These are phyloP conservation scores for Empidonax alnorum DNA, from an alignment of 2,113 vertebrate species.

Conservation along the genomic window DNA sequence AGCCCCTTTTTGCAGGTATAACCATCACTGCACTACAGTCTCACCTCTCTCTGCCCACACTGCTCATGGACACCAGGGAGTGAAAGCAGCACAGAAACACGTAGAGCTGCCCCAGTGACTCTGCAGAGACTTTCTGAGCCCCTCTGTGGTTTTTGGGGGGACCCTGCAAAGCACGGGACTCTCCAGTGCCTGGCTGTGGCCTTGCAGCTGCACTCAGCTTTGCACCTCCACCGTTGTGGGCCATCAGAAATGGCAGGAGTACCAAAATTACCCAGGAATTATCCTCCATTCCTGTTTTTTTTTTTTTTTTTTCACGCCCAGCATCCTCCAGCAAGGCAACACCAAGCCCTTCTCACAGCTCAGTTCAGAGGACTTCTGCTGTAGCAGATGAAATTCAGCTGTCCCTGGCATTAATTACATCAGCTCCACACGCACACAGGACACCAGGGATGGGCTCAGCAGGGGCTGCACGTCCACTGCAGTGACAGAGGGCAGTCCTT, in stretches of 20 bases:
- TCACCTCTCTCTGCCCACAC: background rate
- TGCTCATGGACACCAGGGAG: accelerated
- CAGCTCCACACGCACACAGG: background rate
- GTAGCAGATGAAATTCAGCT: background rate
- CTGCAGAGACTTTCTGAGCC: background rate
- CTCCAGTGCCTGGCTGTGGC: background rate
- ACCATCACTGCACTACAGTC: background rate
- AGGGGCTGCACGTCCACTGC: background rate
- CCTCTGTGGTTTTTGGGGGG: background rate
- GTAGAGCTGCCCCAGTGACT: background rate
- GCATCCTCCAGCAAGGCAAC: background rate
- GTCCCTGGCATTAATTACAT: constrained; percentile 2
- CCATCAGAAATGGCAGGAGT: background rate
- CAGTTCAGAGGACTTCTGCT: background rate
- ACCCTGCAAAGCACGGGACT: background rate
- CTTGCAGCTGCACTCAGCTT: accelerated
- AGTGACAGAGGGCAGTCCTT: background rate
- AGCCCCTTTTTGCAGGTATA: background rate
- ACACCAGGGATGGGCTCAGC: constrained; percentile 7
- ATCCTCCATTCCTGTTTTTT: background rate
- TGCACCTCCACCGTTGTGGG: background rate
- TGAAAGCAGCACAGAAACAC: background rate
- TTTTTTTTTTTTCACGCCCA: background rate
- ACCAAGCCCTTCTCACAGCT: background rate
- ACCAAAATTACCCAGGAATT: background rate